Conservation (phyloP, 2,797 vertebrate species). For the Scyliorhinus canicula region DNA sequence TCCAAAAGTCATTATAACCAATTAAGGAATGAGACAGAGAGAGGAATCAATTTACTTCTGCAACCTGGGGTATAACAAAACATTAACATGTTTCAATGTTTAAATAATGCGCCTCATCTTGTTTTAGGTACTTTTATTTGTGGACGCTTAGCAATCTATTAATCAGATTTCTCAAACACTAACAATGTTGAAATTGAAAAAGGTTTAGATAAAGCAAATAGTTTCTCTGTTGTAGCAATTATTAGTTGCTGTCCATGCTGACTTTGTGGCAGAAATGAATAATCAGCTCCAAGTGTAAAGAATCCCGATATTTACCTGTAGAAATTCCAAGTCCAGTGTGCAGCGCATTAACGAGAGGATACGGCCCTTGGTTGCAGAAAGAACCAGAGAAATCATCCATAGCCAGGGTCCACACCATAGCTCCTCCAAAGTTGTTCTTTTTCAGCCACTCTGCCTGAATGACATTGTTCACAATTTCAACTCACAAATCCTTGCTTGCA, state of each 20-base stretch:
- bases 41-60: too few species aligned
- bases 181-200: not conserved
- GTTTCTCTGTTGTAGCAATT: not conserved
- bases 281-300: constrained; percentile 49
- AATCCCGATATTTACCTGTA: constrained; percentile 45
- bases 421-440: constrained; percentile 50
- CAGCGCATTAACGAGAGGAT: constrained; percentile 59
- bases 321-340: constrained; percentile 53
- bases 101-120: not conserved
- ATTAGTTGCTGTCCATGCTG: not conserved
- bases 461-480: not conserved
- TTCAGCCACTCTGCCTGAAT: constrained; percentile 57
- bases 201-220: not conserved
- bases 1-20: too few species aligned
- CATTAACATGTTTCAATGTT: not conserved
- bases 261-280: not conserved
- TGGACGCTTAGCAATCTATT: not conserved
- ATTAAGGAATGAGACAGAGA: not conserved
- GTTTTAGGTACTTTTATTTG: not conserved
- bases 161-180: too few species aligned
- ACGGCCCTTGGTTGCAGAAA: constrained; percentile 60
- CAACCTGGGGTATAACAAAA: too few species aligned
- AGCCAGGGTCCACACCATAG: constrained; percentile 50
- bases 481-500: not conserved
- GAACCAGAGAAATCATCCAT: constrained; percentile 60